Evolutionary conservation across 2,113 vertebrate species (phyloP).

Genomic region (Mionectes macconnelli): DNA sequence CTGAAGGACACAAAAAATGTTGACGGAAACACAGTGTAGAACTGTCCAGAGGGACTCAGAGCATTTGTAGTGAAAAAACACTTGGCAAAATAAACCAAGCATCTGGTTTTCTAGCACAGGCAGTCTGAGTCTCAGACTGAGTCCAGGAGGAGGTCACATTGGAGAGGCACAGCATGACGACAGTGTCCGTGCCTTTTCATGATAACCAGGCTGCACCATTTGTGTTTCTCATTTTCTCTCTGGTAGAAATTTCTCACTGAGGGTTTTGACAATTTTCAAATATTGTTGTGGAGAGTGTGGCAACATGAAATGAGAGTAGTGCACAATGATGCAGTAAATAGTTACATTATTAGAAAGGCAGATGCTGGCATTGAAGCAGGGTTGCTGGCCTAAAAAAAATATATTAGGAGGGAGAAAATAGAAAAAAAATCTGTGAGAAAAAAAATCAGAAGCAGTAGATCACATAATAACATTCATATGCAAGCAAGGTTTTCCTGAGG

Average conservation of each 20-base stretch:
- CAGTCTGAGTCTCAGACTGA: neutral
- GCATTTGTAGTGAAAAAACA: neutral
- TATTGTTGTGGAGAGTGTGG: conserved; percentile 40
- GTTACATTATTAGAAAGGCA: conserved; percentile 63
- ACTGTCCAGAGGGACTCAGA: neutral
- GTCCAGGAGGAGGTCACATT: neutral
- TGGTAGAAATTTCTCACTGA: conserved; percentile 53
- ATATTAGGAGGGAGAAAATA: conserved; percentile 42
- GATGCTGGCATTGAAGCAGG: conserved; percentile 51
- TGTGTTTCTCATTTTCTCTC: conserved; percentile 23
- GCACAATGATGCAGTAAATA: conserved; percentile 65
- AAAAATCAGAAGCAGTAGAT: neutral
- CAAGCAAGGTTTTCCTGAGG: conserved; percentile 29
- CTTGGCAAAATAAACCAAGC: neutral
- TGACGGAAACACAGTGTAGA: neutral
- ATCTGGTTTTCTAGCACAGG: neutral
- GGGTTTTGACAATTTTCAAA: conserved; percentile 58
- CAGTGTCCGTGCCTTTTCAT: neutral
- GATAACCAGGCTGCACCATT: conserved; percentile 15
- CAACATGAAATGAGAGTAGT: conserved; percentile 58
- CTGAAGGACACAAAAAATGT: neutral
- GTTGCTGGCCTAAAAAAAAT: conserved; percentile 55
- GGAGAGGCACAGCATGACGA: accelerated
- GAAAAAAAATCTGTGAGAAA: conserved; percentile 3
- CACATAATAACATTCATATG: conserved; percentile 25